phyloP scores from a whole-genome alignment of 2,113 vertebrate genomes.

The Xenopus borealis region DNA sequence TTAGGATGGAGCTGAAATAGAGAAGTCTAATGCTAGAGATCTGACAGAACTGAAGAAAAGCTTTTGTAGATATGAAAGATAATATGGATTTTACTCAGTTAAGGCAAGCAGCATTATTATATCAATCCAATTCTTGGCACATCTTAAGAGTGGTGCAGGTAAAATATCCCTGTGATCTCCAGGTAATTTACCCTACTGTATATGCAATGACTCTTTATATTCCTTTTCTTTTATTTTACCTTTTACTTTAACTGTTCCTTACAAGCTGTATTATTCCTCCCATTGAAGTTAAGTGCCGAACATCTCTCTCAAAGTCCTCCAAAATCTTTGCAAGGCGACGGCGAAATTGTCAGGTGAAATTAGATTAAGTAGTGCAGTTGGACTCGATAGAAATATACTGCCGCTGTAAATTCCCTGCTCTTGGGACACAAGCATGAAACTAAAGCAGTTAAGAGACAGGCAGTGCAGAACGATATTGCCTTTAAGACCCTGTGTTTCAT shows the following conservation, averaged over 20 bases:
- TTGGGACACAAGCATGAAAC: conserved; percentile 31
- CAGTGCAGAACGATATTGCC: conserved; percentile 34
- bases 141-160: conserved; percentile 27
- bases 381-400: conserved; percentile 33
- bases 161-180: conserved; percentile 38
- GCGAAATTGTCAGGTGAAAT: conserved; percentile 44
- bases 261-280: conserved; percentile 25
- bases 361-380: conserved; percentile 47
- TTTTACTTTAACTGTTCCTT: conserved; percentile 29
- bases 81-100: conserved; percentile 15
- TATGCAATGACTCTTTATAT: conserved; percentile 37
- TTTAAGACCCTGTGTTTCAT: conserved; percentile 34
- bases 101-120: not conserved
- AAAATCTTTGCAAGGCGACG: conserved; percentile 46
- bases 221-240: conserved; percentile 50
- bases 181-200: conserved; percentile 40
- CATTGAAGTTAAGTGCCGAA: conserved; percentile 40
- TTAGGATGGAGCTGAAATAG: not conserved
- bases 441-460: conserved; percentile 36
- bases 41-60: conserved; percentile 13
- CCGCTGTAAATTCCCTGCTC: conserved; percentile 44
- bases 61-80: conserved; percentile 5
- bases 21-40: not conserved
- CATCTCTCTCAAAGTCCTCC: conserved; percentile 42
- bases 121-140: conserved; percentile 3